Evolutionary conservation across 2,113 vertebrate species (phyloP).

Genomic region (Egretta garzetta): DNA sequence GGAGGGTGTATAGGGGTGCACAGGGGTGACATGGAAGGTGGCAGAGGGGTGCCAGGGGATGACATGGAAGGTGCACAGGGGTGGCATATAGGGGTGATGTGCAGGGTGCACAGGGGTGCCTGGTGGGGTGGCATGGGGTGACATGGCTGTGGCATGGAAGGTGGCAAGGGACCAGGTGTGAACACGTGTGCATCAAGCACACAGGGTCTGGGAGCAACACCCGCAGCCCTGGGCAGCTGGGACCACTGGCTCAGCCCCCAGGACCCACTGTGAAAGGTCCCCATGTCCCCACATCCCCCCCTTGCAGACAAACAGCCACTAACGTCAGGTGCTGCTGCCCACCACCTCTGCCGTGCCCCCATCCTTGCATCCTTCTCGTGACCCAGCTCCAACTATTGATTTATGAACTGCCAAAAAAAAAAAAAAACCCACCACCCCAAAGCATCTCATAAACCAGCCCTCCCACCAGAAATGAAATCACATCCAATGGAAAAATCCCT

Average conservation of each 20-base stretch:
- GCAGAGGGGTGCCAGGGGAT: too few relatives aligned
- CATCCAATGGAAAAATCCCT: background rate
- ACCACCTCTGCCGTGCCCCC: accelerated
- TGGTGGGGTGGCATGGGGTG: background rate
- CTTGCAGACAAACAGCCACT: background rate
- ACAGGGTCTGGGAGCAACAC: background rate
- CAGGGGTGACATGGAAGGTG: too few relatives aligned
- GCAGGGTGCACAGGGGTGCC: too few relatives aligned
- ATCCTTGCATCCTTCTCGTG: accelerated
- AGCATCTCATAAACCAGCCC: background rate
- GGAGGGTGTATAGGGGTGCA: too few relatives aligned
- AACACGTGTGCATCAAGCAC: background rate
- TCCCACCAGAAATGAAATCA: background rate
- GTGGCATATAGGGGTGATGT: too few relatives aligned
- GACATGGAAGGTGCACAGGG: too few relatives aligned
- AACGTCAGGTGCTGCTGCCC: accelerated
- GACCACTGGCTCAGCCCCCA: background rate
- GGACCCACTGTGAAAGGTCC: background rate
- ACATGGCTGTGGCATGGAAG: too few relatives aligned
- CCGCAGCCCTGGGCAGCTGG: background rate
- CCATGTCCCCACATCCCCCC: background rate
- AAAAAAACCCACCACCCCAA: too few relatives aligned
- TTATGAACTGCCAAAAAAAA: background rate
- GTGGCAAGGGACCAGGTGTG: background rate
- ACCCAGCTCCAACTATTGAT: background rate